Percentiles rank a stretch among this genome's conserved stretches.
phyloP scores from a whole-genome alignment of 2,113 vertebrate genomes.

The Crotalus viridis region DNA sequence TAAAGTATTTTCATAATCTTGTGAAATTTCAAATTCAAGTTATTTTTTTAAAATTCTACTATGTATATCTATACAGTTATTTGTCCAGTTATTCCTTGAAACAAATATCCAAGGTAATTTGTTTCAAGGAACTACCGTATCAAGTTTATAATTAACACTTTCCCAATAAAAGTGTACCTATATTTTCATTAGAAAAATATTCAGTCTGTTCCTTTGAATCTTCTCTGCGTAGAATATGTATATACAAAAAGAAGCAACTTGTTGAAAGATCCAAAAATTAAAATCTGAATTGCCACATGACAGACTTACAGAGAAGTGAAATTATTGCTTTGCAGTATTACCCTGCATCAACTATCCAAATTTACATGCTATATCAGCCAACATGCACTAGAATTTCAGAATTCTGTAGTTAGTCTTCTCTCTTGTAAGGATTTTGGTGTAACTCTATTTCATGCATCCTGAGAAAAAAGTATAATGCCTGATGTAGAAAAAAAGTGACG shows the following conservation, averaged over 20 bases:
- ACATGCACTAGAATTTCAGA: constrained; percentile 6
- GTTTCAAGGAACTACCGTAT: not conserved
- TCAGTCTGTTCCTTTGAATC: not conserved
- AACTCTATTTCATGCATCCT: not conserved
- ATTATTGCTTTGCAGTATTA: not conserved
- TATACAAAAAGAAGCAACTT: not conserved
- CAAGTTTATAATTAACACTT: not conserved
- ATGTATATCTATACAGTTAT: not conserved
- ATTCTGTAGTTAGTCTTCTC: not conserved
- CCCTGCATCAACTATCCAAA: not conserved
- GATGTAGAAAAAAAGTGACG: not conserved
- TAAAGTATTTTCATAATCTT: not conserved
- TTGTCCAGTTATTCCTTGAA: not conserved
- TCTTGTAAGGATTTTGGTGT: not conserved
- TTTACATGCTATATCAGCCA: not conserved
- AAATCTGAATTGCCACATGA: not conserved
- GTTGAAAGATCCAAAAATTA: not conserved
- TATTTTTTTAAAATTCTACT: not conserved
- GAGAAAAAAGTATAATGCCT: not conserved
- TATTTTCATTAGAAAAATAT: not conserved
- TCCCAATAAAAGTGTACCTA: not conserved
- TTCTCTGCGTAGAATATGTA: not conserved
- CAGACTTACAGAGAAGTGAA: not conserved
- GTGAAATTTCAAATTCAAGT: not conserved
- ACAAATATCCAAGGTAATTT: not conserved